Evolutionary conservation across 2,113 vertebrate genomes (phyloP), one percentile per base, ranked within the genome.

Genomic region (Mohoua ochrocephala): DNA sequence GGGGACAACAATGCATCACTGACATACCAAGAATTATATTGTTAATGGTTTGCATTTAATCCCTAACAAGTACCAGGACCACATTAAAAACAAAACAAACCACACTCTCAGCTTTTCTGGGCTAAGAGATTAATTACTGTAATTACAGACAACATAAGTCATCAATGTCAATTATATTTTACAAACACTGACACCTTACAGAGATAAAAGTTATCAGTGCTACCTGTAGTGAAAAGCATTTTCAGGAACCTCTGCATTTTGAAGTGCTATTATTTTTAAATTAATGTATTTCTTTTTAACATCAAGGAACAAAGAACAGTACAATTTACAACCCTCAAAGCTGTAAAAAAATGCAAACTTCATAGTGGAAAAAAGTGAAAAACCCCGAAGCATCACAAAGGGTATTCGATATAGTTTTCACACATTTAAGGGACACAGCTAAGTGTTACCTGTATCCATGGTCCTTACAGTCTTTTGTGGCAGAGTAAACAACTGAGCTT

Each of bases 401-500:
- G 54, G 4, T 22, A 52, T 30, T 47, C 5, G 2, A 56, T 14
- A 45, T 0, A 42, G 10, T 20, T 49, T 42, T 71, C 37, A 71
- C 2, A 45, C 4, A 84, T 9, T 53, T 24, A 41, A 80, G 39
- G 21, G 33, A 49, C 52, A 60, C 16, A 57, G n/a, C 4, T 19
- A 50, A 60, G 57, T 9, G 11, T 96, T 95, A 99, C 99, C 99
- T 99, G 95, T 99, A 99, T 87, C 99, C 99, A 13, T 99, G 99
- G 97, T 99, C 99, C 95, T 98, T 99, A 92, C 97, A 98, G 96
- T 99, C 99, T 96, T 99, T 99, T 35, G 99, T 99, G 22, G 99
- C 98, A 5, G 99, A 99, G 88, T 99, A 99, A 50, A 99, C 99
- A 59, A 99, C 98, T 17, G 99, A 99, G 90, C 99, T 99, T 95